Evolutionary conservation across 2,888 invertebrate genomes (phyloP).

Genomic region (Meghimatium bilineatum): DNA sequence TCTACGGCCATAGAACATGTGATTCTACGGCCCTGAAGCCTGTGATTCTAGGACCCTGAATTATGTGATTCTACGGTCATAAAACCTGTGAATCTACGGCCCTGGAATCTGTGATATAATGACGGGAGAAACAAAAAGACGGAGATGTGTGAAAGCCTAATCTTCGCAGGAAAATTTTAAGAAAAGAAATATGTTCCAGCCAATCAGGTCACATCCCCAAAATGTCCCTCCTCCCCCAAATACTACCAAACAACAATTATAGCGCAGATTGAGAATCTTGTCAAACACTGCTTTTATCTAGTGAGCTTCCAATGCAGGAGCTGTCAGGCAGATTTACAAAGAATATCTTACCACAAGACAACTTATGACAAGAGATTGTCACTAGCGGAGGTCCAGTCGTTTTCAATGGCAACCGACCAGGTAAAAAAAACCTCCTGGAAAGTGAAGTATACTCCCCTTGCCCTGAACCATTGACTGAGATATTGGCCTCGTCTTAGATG

Average conservation of each 20-base stretch:
- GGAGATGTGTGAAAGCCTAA: no score
- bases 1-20: no score
- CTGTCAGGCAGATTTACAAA: neutral
- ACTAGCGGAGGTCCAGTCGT: neutral
- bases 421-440: neutral
- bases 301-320: neutral
- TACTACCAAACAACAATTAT: no score
- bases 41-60: no score
- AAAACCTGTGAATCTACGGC: no score
- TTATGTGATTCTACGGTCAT: no score
- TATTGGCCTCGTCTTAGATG: neutral
- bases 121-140: no score
- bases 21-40: no score
- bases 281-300: no score
- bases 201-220: neutral
- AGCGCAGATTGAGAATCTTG: neutral
- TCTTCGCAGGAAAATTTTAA: no score
- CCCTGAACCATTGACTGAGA: neutral
- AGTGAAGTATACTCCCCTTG: neutral
- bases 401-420: neutral
- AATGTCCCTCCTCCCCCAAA: neutral
- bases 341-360: neutral
- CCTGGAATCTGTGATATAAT: no score
- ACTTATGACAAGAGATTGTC: neutral
- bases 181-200: no score